Conservation (phyloP, 2,113 vertebrate genomes). For the Tragulus kanchil region DNA sequence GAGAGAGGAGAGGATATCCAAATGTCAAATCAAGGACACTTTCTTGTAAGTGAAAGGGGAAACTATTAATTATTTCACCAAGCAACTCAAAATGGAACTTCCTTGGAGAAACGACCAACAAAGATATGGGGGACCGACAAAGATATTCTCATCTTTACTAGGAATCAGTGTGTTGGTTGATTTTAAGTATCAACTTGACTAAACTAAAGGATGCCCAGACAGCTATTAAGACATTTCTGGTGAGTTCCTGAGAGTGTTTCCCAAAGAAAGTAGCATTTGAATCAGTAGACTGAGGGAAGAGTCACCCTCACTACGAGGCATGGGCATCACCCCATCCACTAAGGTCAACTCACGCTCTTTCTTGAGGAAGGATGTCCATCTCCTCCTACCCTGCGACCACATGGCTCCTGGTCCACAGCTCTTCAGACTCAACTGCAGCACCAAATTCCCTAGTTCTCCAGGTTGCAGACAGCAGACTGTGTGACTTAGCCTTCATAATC, state of each 20-base stretch:
- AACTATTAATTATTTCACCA: neutral
- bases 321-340: neutral
- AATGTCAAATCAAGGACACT: neutral
- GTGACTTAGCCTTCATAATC: neutral
- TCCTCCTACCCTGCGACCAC: neutral
- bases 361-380: neutral
- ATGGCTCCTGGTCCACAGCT: neutral
- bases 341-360: neutral
- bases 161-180: neutral
- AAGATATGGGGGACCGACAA: neutral
- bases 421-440: neutral
- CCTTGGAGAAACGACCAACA: neutral
- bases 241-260: neutral
- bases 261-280: neutral
- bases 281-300: neutral
- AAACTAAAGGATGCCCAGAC: neutral
- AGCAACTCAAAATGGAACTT: neutral
- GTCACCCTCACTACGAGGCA: neutral
- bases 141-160: neutral
- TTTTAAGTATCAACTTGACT: neutral
- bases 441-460: neutral
- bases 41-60: neutral
- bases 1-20: neutral
- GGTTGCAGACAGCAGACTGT: neutral
- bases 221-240: neutral